phyloP scores from a whole-genome alignment of 2,113 vertebrate genomes.

The Oxyura jamaicensis region DNA sequence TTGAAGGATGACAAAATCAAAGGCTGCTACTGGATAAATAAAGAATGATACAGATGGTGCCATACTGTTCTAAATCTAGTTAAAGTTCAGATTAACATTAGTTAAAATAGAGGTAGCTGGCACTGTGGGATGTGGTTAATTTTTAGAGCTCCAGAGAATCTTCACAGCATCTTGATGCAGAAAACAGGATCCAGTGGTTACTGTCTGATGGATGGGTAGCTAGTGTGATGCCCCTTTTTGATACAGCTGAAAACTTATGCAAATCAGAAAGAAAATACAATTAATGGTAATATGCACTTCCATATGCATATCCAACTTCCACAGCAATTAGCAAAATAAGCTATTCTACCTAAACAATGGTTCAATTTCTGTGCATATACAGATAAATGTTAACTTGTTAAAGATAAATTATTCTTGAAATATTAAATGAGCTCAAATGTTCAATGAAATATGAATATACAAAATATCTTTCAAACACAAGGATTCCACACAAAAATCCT shows the following conservation, averaged over 20 bases:
- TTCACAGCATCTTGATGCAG: not conserved
- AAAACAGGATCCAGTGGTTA: not conserved
- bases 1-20: not conserved
- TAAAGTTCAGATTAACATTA: not conserved
- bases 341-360: not conserved
- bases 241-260: not conserved
- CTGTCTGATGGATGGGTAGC: not conserved
- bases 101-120: not conserved
- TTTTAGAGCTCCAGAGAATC: not conserved
- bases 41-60: not conserved
- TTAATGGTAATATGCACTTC: not conserved
- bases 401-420: not conserved
- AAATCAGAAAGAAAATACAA: not conserved
- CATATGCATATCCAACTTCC: not conserved
- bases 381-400: too few species aligned
- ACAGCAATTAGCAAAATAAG: not conserved
- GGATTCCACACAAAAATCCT: not conserved
- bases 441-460: not conserved
- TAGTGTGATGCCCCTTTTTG: not conserved
- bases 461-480: not conserved
- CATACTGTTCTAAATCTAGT: not conserved
- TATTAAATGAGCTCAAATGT: not conserved
- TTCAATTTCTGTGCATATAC: not conserved
- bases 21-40: not conserved
- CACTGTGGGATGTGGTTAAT: not conserved